These are phyloP conservation scores for Lutraria lutraria DNA, from an alignment of 2,888 invertebrate genomes.

Conservation along the genomic window DNA sequence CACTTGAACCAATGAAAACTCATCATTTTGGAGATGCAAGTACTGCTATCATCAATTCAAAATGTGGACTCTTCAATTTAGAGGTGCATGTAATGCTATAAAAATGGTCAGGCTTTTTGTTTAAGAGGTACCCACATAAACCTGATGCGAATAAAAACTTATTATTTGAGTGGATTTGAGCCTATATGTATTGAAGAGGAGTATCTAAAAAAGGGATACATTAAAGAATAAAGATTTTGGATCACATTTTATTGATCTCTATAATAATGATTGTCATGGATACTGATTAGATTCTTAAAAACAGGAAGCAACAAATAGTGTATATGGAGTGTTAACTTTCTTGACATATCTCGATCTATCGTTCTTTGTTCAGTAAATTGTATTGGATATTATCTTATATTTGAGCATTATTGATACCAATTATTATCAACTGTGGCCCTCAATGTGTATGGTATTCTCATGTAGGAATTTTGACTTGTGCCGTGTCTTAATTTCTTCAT, in stretches of 20 bases:
- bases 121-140: no score
- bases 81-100: no score
- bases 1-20: no score
- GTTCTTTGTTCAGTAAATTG: not conserved
- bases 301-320: slow-evolving; percentile 5
- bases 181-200: not conserved
- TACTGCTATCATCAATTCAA: no score
- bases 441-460: not conserved
- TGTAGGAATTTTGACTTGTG: not conserved
- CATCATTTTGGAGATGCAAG: not conserved
- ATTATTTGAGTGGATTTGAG: no score
- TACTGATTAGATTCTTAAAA: not conserved
- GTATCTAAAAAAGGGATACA: not conserved
- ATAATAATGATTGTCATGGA: not conserved
- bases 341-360: not conserved
- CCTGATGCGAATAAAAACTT: no score
- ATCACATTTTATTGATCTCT: not conserved
- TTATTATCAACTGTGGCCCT: not conserved
- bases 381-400: not conserved
- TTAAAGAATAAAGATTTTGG: not conserved
- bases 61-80: no score
- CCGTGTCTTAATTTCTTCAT: not conserved
- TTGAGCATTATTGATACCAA: not conserved
- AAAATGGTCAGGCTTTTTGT: no score
- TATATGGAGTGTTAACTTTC: not conserved